phyloP scores from a whole-genome alignment of 2,888 invertebrate genomes.

The Drosophila pegasa region DNA sequence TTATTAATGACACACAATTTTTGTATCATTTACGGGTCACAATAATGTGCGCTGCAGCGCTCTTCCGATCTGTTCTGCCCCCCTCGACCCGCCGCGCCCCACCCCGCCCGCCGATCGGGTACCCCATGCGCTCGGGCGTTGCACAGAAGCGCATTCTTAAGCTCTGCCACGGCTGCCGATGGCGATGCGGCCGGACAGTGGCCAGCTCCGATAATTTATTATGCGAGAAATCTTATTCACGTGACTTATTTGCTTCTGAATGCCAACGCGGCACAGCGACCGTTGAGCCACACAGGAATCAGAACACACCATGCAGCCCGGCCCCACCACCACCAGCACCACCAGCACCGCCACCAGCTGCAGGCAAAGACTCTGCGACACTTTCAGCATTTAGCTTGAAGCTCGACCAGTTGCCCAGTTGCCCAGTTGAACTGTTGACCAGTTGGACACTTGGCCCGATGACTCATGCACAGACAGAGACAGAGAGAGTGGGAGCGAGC shows the following conservation, averaged over 20 bases:
- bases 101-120: background rate
- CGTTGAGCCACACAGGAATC: slow-evolving; percentile 59
- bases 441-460: slow-evolving; percentile 40
- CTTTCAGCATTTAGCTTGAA: slow-evolving; percentile 4
- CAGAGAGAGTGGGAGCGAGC: slow-evolving; percentile 1
- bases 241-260: slow-evolving; percentile 83
- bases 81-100: background rate
- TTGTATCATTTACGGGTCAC: slow-evolving; percentile 83
- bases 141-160: slow-evolving; percentile 79
- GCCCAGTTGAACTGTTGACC: slow-evolving; percentile 47
- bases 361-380: slow-evolving; percentile 9
- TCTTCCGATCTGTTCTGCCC: slow-evolving; percentile 22
- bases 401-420: slow-evolving; percentile 37
- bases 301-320: slow-evolving; percentile 43
- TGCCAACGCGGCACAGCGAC: slow-evolving; percentile 51
- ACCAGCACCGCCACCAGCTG: background rate
- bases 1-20: slow-evolving; percentile 83
- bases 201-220: slow-evolving; percentile 81
- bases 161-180: slow-evolving; percentile 33
- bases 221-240: slow-evolving; percentile 83
- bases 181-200: slow-evolving; percentile 26
- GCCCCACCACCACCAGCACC: background rate
- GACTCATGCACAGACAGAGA: slow-evolving; percentile 33
- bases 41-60: slow-evolving; percentile 60
- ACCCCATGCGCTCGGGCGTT: slow-evolving; percentile 44